A percentile compares a stretch with the other conserved stretches of the same genome.
These are phyloP conservation scores for Diplazon laetatorius DNA, from an alignment of 2,888 invertebrate genomes.

Conservation along the genomic window DNA sequence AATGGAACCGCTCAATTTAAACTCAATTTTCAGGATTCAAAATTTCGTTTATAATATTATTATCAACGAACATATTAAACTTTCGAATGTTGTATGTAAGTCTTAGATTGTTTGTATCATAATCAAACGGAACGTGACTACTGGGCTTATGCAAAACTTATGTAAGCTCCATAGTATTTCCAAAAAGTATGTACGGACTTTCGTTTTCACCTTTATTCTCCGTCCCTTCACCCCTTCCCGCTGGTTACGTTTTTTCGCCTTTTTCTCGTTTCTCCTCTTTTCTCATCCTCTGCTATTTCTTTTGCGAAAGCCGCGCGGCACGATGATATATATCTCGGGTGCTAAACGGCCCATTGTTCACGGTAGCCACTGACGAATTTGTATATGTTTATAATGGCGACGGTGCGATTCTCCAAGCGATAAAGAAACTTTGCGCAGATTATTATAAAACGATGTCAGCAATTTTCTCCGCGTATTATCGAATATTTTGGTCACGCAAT, in stretches of 20 bases:
- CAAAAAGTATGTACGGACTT: not conserved
- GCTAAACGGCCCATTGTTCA: slow-evolving; percentile 82
- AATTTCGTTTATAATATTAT: not conserved
- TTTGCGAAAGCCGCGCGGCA: slow-evolving; percentile 70
- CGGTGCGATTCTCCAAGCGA: slow-evolving; percentile 67
- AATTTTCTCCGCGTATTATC: slow-evolving; percentile 5
- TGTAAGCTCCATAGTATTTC: not conserved
- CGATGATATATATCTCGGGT: slow-evolving; percentile 81
- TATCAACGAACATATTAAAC: too few relatives aligned
- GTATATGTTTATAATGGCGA: slow-evolving; percentile 82
- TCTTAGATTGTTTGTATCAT: too few relatives aligned
- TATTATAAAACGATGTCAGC: slow-evolving; percentile 36
- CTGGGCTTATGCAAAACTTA: too few relatives aligned
- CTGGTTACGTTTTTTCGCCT: slow-evolving; percentile 27
- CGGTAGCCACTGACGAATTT: slow-evolving; percentile 81
- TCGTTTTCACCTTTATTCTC: slow-evolving; percentile 33
- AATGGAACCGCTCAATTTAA: too few relatives aligned
- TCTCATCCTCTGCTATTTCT: slow-evolving; percentile 50
- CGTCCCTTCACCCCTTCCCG: slow-evolving; percentile 43
- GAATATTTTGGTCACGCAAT: slow-evolving; percentile 20
- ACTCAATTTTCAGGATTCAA: too few relatives aligned
- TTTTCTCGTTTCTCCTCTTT: slow-evolving; percentile 47
- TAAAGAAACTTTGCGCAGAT: slow-evolving; percentile 59
- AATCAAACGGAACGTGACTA: too few relatives aligned
- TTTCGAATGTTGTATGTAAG: too few relatives aligned